Percentiles rank a stretch among this genome's conserved stretches.
These are phyloP conservation scores for Oligia strigilis DNA, from an alignment of 2,888 invertebrate species.

Conservation along the genomic window DNA sequence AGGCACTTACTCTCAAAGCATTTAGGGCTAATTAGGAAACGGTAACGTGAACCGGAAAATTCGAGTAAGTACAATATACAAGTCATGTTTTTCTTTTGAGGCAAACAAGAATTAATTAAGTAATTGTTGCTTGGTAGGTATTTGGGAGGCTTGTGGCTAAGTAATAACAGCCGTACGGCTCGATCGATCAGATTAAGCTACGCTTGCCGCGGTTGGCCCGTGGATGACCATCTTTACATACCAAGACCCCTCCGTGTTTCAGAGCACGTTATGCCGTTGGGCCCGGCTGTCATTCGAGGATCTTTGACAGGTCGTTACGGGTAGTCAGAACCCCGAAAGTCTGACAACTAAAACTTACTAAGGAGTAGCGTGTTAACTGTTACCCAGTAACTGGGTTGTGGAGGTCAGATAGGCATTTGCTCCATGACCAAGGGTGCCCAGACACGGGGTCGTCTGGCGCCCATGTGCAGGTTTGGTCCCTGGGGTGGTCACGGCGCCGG, in stretches of 20 bases:
- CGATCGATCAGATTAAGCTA: neutral
- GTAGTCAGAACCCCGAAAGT: neutral
- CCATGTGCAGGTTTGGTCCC: too few relatives aligned
- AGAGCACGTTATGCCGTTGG: neutral
- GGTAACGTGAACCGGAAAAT: slow-evolving; percentile 15
- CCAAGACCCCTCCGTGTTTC: neutral
- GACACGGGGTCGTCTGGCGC: too few relatives aligned
- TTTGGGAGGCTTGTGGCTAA: neutral
- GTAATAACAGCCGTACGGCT: neutral
- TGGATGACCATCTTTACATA: neutral
- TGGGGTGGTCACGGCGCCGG: too few relatives aligned
- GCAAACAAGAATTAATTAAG: neutral
- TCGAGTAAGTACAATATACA: slow-evolving; percentile 10
- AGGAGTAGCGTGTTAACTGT: too few relatives aligned
- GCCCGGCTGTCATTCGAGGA: neutral
- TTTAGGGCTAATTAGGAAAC: slow-evolving; percentile 36
- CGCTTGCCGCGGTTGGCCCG: neutral
- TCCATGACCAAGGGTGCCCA: too few relatives aligned
- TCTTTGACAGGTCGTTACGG: neutral
- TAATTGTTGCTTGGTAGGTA: neutral
- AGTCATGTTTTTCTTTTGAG: slow-evolving; percentile 5
- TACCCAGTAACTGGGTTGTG: too few relatives aligned
- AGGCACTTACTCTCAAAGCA: slow-evolving; percentile 15
- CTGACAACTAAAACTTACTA: too few relatives aligned
- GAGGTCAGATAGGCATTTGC: too few relatives aligned